phyloP scores from a whole-genome alignment of 2,113 vertebrate species.

The Monarcha castaneiventris region DNA sequence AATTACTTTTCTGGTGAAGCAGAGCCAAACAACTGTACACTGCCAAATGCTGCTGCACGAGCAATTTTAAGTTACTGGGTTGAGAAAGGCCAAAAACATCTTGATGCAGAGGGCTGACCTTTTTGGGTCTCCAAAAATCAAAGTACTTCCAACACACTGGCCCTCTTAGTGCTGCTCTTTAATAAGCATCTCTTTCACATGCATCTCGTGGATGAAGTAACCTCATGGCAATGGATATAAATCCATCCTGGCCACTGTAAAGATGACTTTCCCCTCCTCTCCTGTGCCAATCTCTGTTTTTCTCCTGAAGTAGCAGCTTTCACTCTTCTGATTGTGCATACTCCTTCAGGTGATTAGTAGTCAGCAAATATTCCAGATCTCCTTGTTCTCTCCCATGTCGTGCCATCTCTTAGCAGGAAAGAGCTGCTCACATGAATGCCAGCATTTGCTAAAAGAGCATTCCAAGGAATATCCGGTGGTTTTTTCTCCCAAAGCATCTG shows the following conservation, averaged over 20 bases:
- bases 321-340: background rate
- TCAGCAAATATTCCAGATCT: background rate
- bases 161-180: background rate
- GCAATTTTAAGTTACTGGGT: background rate
- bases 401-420: background rate
- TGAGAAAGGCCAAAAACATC: background rate
- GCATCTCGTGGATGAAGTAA: background rate
- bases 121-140: background rate
- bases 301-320: background rate
- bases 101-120: background rate
- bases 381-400: background rate
- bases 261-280: background rate
- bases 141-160: background rate
- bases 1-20: conserved; percentile 1
- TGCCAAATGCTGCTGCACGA: background rate
- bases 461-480: background rate
- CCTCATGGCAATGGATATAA: background rate
- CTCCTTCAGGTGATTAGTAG: background rate
- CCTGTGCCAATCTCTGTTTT: background rate
- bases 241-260: background rate
- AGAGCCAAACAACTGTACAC: background rate
- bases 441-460: background rate
- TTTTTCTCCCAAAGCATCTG: background rate
- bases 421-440: background rate
- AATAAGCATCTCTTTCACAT: background rate